Conservation (phyloP, 64 coral and sea anemone genomes). For the Porites lutea region DNA sequence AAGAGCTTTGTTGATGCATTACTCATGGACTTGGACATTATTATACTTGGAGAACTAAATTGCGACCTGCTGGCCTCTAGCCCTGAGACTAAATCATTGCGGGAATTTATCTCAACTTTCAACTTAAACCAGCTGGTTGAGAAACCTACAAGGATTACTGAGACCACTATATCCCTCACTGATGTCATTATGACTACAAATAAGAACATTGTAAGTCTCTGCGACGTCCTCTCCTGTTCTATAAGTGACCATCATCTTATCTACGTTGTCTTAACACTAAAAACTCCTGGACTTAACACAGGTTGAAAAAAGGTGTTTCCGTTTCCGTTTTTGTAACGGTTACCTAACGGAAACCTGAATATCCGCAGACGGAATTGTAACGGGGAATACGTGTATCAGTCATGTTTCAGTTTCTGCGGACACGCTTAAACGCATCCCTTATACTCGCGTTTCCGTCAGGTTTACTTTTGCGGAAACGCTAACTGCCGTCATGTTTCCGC, state of each 20-base stretch:
- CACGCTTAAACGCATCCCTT: too few relatives aligned
- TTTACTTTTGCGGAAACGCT: too few relatives aligned
- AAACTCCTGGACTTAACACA: constrained; percentile 33
- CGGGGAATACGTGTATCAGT: too few relatives aligned
- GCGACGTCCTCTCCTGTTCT: constrained; percentile 45
- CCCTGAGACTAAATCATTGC: constrained; percentile 29
- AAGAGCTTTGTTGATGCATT: neutral
- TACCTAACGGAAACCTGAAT: too few relatives aligned
- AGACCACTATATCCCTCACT: constrained; percentile 57
- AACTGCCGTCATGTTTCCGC: too few relatives aligned
- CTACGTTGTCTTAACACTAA: constrained; percentile 42
- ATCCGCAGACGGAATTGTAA: too few relatives aligned
- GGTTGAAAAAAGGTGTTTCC: too few relatives aligned
- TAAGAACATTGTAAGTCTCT: constrained; percentile 26
- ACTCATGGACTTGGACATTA: neutral
- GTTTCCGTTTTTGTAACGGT: too few relatives aligned
- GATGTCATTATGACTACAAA: constrained; percentile 69
- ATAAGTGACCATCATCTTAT: constrained; percentile 74
- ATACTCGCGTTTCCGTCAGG: too few relatives aligned
- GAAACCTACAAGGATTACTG: constrained; percentile 47
- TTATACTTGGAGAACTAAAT: constrained; percentile 13
- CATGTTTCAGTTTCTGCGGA: too few relatives aligned
- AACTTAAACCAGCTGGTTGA: constrained; percentile 53
- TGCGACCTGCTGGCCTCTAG: neutral
- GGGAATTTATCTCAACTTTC: constrained; percentile 35